Percentiles rank a stretch among this genome's conserved stretches.
Conservation (phyloP, 2,888 invertebrate genomes). For the Zaprionus lineosus region DNA sequence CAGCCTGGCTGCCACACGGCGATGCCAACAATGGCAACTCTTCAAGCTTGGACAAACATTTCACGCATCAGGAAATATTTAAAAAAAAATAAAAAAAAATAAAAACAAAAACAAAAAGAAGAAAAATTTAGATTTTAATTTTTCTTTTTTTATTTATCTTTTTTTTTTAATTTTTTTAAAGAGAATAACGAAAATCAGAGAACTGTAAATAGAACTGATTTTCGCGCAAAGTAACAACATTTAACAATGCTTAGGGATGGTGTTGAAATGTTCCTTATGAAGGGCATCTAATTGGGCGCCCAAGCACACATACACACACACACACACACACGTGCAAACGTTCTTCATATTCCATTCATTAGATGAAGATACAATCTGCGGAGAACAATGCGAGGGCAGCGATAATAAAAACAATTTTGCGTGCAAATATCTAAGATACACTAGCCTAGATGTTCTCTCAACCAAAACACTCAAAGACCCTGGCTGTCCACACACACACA, state of each 20-base stretch:
- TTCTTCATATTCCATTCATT: no score
- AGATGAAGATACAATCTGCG: no score
- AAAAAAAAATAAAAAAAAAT: constrained; percentile 25
- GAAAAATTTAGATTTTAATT: no score
- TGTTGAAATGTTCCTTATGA: constrained; percentile 24
- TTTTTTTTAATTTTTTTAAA: constrained; percentile 37
- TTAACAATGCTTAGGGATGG: constrained; percentile 29
- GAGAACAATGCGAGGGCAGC: constrained; percentile 57
- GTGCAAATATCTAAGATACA: constrained; percentile 82
- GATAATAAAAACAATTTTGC: constrained; percentile 76
- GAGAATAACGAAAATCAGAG: neutral
- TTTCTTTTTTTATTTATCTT: no score
- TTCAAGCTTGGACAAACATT: constrained; percentile 82
- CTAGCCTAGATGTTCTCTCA: constrained; percentile 82
- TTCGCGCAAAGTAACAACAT: constrained; percentile 29
- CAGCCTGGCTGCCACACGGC: no score
- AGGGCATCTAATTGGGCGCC: constrained; percentile 33
- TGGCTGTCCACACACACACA: constrained; percentile 61
- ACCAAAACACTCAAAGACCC: constrained; percentile 81
- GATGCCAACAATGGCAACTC: constrained; percentile 76
- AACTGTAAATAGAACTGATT: constrained; percentile 48
- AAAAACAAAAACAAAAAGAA: constrained; percentile 16
- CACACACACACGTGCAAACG: constrained; percentile 45
- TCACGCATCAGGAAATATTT: constrained; percentile 76
- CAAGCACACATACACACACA: constrained; percentile 1